phyloP scores from a whole-genome alignment of 2,797 vertebrate species.

The Chelon auratus region DNA sequence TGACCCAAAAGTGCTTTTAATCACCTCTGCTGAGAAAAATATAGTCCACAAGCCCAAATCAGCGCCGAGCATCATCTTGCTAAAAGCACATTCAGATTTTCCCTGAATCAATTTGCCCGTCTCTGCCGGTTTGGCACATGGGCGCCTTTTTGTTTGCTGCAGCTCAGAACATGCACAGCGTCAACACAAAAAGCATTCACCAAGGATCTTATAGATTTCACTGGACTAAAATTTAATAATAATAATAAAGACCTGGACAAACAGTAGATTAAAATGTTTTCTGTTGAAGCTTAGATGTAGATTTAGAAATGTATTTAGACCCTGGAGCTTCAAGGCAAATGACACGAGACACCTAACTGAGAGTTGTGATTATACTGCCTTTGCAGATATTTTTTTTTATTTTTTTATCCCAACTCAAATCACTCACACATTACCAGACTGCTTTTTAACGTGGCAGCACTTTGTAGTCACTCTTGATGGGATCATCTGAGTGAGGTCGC shows the following conservation, averaged over 20 bases:
- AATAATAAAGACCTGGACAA: constrained; percentile 7
- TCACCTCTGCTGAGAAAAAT: constrained; percentile 67
- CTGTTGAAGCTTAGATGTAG: constrained; percentile 8
- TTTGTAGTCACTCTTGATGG: constrained; percentile 65
- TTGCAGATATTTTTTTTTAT: constrained; percentile 6
- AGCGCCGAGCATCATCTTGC: constrained; percentile 53
- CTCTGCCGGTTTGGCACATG: constrained; percentile 25
- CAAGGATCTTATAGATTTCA: constrained; percentile 16
- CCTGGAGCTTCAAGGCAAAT: constrained; percentile 18
- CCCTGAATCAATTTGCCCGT: constrained; percentile 49
- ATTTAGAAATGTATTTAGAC: neutral
- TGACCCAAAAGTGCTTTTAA: constrained; percentile 69
- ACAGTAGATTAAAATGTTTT: neutral
- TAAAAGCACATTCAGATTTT: constrained; percentile 48
- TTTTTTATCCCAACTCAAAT: constrained; percentile 36
- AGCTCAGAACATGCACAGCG: constrained; percentile 17
- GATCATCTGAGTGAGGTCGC: constrained; percentile 53
- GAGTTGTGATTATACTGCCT: constrained; percentile 20
- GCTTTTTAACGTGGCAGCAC: constrained; percentile 60
- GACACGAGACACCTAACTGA: neutral
- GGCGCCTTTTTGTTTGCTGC: constrained; percentile 39
- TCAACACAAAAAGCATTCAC: constrained; percentile 5
- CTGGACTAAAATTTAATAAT: constrained; percentile 1
- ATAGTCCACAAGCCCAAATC: constrained; percentile 45
- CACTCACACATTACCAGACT: constrained; percentile 37